Percentiles rank a stretch among this genome's conserved stretches.
Evolutionary conservation across 92 coral and sea anemone species (phyloP).

Genomic region (Phymanthus crucifer): DNA sequence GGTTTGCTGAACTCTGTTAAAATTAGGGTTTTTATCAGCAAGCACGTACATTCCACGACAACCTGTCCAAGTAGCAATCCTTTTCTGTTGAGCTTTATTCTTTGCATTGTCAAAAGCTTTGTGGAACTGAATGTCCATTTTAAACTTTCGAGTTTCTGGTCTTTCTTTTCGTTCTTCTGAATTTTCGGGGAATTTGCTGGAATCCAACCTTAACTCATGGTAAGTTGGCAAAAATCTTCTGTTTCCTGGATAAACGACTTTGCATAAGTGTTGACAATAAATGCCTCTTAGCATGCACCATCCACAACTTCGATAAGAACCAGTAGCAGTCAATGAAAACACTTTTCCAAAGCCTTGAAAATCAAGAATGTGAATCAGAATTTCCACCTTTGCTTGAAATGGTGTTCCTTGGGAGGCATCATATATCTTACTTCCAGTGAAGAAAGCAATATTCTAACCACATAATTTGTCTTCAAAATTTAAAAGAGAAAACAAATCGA

Average conservation of each 20-base stretch:
- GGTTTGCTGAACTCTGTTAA: conserved; percentile 12
- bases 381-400: conserved; percentile 38
- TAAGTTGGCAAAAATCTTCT: conserved; percentile 38
- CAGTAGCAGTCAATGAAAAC: conserved; percentile 33
- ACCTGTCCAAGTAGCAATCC: conserved; percentile 16
- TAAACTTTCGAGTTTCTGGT: conserved; percentile 2
- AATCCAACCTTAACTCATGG: conserved; percentile 23
- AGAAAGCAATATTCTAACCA: conserved; percentile 25
- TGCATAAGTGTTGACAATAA: conserved; percentile 32
- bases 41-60: conserved; percentile 30
- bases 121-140: conserved; percentile 20
- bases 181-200: conserved; percentile 9
- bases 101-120: conserved; percentile 33
- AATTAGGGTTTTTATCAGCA: conserved; percentile 12
- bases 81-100: conserved; percentile 4
- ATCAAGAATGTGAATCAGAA: conserved; percentile 42
- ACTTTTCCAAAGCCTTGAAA: conserved; percentile 48
- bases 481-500: too few species aligned
- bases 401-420: conserved; percentile 44
- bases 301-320: conserved; percentile 33
- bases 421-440: conserved; percentile 5
- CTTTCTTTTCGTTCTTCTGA: conserved; percentile 15
- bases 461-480: too few species aligned
- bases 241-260: conserved; percentile 44
- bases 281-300: conserved; percentile 38